Conservation (phyloP, 2,888 invertebrate genomes). For the Campaea margaritaria region DNA sequence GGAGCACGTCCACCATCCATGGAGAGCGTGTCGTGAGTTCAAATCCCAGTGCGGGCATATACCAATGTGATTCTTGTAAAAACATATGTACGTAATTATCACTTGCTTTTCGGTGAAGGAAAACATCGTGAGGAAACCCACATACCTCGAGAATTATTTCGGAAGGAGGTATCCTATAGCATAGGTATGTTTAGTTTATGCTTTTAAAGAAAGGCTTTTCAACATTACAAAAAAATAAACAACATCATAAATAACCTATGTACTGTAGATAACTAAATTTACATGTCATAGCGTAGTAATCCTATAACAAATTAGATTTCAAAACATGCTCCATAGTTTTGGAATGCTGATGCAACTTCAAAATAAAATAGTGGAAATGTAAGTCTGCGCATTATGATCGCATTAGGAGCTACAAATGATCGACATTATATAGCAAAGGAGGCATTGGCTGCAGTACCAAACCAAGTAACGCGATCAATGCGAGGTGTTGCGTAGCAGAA, state of each 20-base stretch:
- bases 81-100: too few relatives aligned
- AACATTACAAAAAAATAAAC: too few relatives aligned
- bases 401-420: constrained; percentile 28
- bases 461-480: constrained; percentile 58
- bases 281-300: neutral
- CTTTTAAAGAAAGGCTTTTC: too few relatives aligned
- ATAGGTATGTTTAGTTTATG: too few relatives aligned
- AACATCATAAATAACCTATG: neutral
- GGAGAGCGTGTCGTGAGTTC: too few relatives aligned
- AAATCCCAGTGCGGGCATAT: too few relatives aligned
- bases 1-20: too few relatives aligned
- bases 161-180: too few relatives aligned
- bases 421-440: constrained; percentile 15
- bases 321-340: constrained; percentile 13
- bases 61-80: too few relatives aligned
- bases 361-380: constrained; percentile 26
- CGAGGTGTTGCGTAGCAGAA: constrained; percentile 73
- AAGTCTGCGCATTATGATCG: constrained; percentile 28
- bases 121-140: too few relatives aligned
- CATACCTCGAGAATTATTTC: too few relatives aligned
- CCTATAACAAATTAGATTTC: constrained; percentile 7
- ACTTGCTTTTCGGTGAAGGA: too few relatives aligned
- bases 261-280: neutral
- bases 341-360: constrained; percentile 6
- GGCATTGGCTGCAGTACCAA: constrained; percentile 33